phyloP scores from a whole-genome alignment of 1,140 invertebrate species.

The Ericerus pela region DNA sequence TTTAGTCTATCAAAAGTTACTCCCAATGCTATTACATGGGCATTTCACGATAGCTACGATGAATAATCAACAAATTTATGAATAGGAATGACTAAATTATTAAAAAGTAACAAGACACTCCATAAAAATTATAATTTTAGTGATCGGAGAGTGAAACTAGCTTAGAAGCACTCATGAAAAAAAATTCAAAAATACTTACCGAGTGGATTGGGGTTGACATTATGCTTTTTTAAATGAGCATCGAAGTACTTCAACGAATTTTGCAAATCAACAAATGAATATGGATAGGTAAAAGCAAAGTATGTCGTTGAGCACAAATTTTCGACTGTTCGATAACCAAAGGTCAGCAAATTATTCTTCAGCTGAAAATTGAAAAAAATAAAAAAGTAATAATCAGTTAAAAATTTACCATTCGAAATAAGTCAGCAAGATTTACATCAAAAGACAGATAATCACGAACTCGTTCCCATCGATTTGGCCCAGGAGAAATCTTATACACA shows the following conservation, averaged over 20 bases:
- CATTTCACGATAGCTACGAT: too few relatives aligned
- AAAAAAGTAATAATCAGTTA: conserved; percentile 1
- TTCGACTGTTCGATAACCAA: conserved; percentile 58
- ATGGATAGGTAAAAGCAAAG: conserved; percentile 87
- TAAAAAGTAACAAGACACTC: too few relatives aligned
- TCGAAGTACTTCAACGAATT: background rate
- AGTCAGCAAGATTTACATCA: conserved; percentile 12
- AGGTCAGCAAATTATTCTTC: conserved; percentile 58
- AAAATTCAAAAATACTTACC: too few relatives aligned
- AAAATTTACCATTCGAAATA: conserved; percentile 5
- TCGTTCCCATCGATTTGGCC: conserved; percentile 28
- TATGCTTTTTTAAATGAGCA: background rate
- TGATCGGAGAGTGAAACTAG: too few relatives aligned
- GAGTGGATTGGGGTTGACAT: too few relatives aligned
- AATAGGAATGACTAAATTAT: too few relatives aligned
- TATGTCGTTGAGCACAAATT: conserved; percentile 57
- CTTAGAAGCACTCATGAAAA: too few relatives aligned
- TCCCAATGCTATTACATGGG: too few relatives aligned
- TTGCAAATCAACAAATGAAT: conserved; percentile 62
- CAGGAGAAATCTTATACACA: conserved; percentile 39
- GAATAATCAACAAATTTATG: too few relatives aligned
- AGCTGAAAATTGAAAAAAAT: conserved; percentile 36
- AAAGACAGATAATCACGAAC: conserved; percentile 15
- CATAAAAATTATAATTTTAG: too few relatives aligned
- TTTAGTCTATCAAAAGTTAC: too few relatives aligned